Base-by-base conservation (phyloP, 2,888 invertebrate species). In the Cabera pusaria region DNA sequence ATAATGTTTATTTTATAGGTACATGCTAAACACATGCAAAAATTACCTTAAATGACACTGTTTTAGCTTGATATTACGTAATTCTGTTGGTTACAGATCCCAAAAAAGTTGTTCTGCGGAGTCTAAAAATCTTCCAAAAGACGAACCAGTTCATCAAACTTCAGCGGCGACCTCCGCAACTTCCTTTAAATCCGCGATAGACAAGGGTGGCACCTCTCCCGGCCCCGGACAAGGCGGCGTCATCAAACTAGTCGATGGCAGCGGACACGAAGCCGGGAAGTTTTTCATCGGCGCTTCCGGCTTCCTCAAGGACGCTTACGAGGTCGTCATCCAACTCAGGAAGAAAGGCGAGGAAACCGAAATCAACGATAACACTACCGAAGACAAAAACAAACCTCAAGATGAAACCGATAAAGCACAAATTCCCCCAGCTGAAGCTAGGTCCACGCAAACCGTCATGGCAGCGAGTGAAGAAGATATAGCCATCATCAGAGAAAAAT, bases 261-360 rank as follows among this genome's bases (percentile, higher is more conserved):
- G 51, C 1, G 75, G 69, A 1, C 63, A 73, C 20, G 82, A 78
- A 29, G 53, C 77, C 3, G 80, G 77, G 1, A 82, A 86, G 49
- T 80, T 88, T 47, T 85, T 77, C 34, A 73, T 88, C 6, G 86
- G 84, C 6, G 72, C 85, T 9, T 72, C 79, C 3, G 82, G 78
- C 2, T 68, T 80, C 7, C 59, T 87, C 3, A 79, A 77, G 57
- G 68, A 84, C 44, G 77, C 71, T 7, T 88, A 86, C 46, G 88
- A 88, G 75, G 82, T 88, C 5, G 60, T 87, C 4, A 84, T 88
- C 56, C 86, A 87, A 43, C 60, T 88, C 3, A 72, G 77, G 29
- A 88, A 86, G 42, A 87, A 83, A 55, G 78, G 72, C 10, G 43
- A 44, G 1, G 50, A 47, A 12, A 54, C 49, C 26, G 44, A 48